A percentile compares a stretch with the other conserved stretches of the same genome.
Conservation (phyloP, 2,888 invertebrate genomes). For the Nebria brevicollis region DNA sequence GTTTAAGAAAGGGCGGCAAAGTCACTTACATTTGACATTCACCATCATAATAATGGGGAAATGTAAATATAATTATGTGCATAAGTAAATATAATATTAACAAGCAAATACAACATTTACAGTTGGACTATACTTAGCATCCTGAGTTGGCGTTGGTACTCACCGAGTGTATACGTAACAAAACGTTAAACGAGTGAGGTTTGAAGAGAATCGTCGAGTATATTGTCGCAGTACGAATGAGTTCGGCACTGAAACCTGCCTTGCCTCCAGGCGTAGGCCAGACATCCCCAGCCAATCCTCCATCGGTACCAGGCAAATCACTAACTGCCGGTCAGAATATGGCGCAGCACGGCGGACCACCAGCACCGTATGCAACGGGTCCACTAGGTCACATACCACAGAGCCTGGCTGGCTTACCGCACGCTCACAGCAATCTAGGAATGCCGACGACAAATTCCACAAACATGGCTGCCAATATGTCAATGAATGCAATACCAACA, state of each 20-base stretch:
- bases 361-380: slow-evolving; percentile 57
- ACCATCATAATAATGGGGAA: not conserved
- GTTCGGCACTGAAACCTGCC: slow-evolving; percentile 72
- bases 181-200: slow-evolving; percentile 7
- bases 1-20: slow-evolving; percentile 45
- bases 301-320: slow-evolving; percentile 56
- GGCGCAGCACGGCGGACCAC: slow-evolving; percentile 49
- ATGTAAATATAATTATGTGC: not conserved
- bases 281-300: slow-evolving; percentile 53
- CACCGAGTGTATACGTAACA: not conserved
- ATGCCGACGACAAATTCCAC: slow-evolving; percentile 10
- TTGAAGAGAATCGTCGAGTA: not conserved
- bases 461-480: slow-evolving; percentile 36
- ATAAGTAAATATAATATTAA: not conserved
- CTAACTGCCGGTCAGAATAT: slow-evolving; percentile 56
- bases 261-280: slow-evolving; percentile 64
- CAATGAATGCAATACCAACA: slow-evolving; percentile 27
- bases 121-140: not conserved
- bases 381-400: slow-evolving; percentile 56
- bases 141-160: not conserved
- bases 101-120: not conserved
- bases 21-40: slow-evolving; percentile 12
- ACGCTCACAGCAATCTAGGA: slow-evolving; percentile 44
- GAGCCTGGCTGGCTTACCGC: slow-evolving; percentile 55
- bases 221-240: slow-evolving; percentile 64